A percentile compares a stretch with the other conserved stretches of the same genome.
phyloP scores from a whole-genome alignment of 2,113 vertebrate genomes.

The Zootoca vivipara region DNA sequence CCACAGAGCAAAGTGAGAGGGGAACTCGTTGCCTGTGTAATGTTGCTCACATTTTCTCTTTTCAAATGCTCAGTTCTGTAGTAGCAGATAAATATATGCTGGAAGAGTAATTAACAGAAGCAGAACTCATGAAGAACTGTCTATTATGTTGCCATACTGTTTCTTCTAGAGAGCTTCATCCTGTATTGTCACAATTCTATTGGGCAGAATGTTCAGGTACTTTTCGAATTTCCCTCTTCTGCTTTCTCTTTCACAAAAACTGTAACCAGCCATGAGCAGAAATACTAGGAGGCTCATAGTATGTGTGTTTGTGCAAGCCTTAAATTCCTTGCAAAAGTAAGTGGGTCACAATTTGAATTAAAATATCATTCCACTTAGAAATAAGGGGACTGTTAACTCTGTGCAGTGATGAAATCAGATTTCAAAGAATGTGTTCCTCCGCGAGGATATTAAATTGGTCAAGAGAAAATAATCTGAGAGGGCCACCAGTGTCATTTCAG shows the following conservation, averaged over 20 bases:
- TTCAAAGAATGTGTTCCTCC: neutral
- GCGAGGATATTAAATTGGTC: neutral
- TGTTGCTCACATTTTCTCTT: constrained; percentile 62
- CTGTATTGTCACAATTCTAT: neutral
- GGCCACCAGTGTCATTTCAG: neutral
- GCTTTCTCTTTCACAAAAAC: neutral
- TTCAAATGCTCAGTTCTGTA: constrained; percentile 61
- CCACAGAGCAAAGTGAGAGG: constrained; percentile 66
- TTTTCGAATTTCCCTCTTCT: neutral
- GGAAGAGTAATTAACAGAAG: constrained; percentile 48
- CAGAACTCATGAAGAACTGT: neutral
- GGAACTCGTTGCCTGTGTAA: constrained; percentile 67
- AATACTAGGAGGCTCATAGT: neutral
- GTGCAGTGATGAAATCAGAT: neutral
- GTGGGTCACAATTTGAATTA: neutral
- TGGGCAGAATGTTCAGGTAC: neutral
- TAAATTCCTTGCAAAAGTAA: neutral
- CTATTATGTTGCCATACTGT: too few species aligned
- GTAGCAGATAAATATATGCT: constrained; percentile 8
- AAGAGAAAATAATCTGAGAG: neutral
- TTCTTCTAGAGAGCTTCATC: neutral
- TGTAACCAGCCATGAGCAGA: neutral
- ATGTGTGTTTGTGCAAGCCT: neutral
- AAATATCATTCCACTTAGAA: neutral
- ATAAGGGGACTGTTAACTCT: neutral